These are phyloP conservation scores for Hemitrygon akajei DNA, from an alignment of 2,797 vertebrate species.

Conservation along the genomic window DNA sequence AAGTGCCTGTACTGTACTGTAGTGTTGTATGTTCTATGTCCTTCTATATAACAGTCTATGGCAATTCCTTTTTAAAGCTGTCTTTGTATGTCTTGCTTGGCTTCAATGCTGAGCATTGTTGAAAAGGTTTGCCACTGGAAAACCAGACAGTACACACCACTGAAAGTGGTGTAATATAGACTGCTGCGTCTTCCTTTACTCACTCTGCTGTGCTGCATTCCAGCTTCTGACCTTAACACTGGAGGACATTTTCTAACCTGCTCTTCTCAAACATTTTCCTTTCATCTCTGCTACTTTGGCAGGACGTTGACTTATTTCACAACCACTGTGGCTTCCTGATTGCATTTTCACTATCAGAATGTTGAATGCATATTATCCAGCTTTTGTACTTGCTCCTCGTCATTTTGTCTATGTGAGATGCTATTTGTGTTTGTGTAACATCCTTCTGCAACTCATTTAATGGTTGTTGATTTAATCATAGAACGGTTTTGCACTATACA, in stretches of 20 bases:
- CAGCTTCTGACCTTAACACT: background rate
- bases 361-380: background rate
- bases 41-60: too few species aligned
- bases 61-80: too few species aligned
- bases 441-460: background rate
- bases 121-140: background rate
- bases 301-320: background rate
- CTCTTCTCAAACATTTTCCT: too few species aligned
- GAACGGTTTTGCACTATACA: too few species aligned
- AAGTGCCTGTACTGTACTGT: too few species aligned
- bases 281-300: background rate
- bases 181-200: background rate
- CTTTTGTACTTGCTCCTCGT: background rate
- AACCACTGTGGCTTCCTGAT: background rate
- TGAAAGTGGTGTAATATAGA: background rate
- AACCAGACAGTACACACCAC: too few species aligned
- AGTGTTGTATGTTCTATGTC: too few species aligned
- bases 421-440: too few species aligned
- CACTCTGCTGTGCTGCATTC: background rate
- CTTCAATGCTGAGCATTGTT: too few species aligned
- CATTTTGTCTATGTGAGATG: background rate
- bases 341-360: background rate
- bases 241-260: background rate
- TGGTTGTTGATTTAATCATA: background rate
- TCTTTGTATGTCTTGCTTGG: too few species aligned